A percentile compares a stretch with the other conserved stretches of the same genome.
Evolutionary conservation across 2,113 vertebrate species (phyloP).

Genomic region (Eupsittula cactorum): DNA sequence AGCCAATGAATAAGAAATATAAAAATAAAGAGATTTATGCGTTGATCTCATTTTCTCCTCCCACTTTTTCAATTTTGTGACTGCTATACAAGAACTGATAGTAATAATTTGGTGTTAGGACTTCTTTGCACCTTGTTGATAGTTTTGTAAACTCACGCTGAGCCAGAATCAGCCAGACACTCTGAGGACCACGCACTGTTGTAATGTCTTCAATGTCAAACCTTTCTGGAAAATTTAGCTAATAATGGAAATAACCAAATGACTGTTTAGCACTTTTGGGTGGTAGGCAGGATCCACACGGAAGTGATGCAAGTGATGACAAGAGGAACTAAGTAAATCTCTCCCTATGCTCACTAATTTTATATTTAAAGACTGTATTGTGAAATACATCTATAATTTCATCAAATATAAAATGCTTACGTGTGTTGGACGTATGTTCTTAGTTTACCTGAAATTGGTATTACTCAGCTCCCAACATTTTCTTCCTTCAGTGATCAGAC

Average conservation of each 20-base stretch:
- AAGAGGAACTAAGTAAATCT: not conserved
- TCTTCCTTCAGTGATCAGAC: not conserved
- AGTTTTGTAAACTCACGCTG: accelerated
- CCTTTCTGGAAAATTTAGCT: not conserved
- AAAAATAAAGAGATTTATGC: not conserved
- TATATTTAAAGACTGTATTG: not conserved
- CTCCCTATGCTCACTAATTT: not conserved
- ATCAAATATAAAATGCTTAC: not conserved
- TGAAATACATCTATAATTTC: not conserved
- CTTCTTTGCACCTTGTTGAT: not conserved
- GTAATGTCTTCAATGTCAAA: not conserved
- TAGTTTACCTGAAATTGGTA: not conserved
- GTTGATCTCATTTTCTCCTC: not conserved
- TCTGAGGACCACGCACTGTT: not conserved
- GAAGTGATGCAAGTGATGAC: not conserved
- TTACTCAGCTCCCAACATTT: not conserved
- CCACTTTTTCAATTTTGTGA: not conserved
- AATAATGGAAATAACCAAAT: not conserved
- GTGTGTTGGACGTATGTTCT: accelerated
- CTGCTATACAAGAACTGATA: not conserved
- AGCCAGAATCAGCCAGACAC: not conserved
- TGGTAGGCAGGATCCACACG: not conserved
- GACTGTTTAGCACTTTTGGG: not conserved
- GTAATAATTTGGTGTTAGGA: not conserved
- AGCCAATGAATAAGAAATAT: not conserved